These are phyloP conservation scores for Mya arenaria DNA, from an alignment of 1,140 invertebrate species.

Conservation along the genomic window DNA sequence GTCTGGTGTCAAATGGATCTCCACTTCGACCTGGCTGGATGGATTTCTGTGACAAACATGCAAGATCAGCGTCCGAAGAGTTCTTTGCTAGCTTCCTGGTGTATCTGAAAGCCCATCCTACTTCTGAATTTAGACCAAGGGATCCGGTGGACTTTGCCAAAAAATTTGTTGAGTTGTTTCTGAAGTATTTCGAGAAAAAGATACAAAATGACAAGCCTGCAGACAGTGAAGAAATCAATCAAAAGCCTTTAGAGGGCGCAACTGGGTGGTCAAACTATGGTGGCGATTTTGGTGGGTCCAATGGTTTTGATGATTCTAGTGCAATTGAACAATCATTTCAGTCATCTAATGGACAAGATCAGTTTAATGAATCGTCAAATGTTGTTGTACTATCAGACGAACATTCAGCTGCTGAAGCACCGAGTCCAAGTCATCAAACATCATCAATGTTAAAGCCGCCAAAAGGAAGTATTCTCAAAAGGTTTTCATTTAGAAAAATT, in stretches of 20 bases:
- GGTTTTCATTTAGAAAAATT: conserved; percentile 88
- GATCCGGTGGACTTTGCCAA: conserved; percentile 86
- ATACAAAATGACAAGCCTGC: conserved; percentile 61
- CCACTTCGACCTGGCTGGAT: conserved; percentile 68
- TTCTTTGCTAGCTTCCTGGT: conserved; percentile 92
- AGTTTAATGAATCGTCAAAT: conserved; percentile 81
- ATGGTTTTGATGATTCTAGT: conserved; percentile 16
- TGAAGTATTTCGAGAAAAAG: conserved; percentile 79
- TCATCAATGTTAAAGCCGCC: conserved; percentile 86
- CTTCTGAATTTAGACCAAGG: conserved; percentile 84
- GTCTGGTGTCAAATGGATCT: too few relatives aligned
- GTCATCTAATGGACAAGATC: conserved; percentile 50
- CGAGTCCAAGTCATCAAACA: conserved; percentile 11
- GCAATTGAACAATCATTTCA: not conserved
- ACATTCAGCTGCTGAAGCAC: conserved; percentile 38
- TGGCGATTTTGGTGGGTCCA: conserved; percentile 15
- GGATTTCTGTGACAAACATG: conserved; percentile 95
- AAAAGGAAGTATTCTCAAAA: conserved; percentile 89
- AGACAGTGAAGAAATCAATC: conserved; percentile 30
- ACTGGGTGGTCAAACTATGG: conserved; percentile 5
- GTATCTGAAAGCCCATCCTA: conserved; percentile 88
- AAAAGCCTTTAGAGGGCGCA: not conserved
- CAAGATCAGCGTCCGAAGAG: conserved; percentile 90
- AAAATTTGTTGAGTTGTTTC: conserved; percentile 92
- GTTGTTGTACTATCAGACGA: too few relatives aligned